A percentile compares a stretch with the other conserved stretches of the same genome.
phyloP scores from a whole-genome alignment of 2,888 invertebrate species.

The Pterobdella sp. region DNA sequence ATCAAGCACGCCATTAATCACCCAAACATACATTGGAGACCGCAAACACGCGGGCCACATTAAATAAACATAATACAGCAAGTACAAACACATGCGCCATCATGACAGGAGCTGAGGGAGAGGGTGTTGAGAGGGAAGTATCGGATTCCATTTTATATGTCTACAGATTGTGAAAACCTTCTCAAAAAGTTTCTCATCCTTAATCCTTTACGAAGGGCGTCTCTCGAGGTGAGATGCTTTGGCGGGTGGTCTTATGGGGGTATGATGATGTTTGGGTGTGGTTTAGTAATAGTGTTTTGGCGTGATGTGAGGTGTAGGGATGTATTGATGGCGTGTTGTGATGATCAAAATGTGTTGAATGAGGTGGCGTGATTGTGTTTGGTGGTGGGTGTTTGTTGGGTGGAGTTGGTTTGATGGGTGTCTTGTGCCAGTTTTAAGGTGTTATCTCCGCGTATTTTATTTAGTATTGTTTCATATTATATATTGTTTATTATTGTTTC shows the following conservation, averaged over 20 bases:
- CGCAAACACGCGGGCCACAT: neutral
- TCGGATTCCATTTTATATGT: slow-evolving; percentile 99
- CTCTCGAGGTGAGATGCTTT: slow-evolving; percentile 22
- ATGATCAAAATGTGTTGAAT: neutral
- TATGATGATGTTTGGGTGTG: neutral
- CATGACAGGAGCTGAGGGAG: slow-evolving; percentile 72
- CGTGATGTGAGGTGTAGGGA: neutral
- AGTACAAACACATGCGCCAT: neutral
- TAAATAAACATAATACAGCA: neutral
- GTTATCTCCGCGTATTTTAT: too few species aligned
- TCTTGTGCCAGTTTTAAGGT: too few species aligned
- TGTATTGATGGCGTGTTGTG: neutral
- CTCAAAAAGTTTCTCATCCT: slow-evolving; percentile 98
- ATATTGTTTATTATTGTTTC: too few species aligned
- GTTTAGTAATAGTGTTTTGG: neutral
- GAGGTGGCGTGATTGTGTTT: neutral
- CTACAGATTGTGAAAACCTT: slow-evolving; percentile 98
- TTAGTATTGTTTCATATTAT: too few species aligned
- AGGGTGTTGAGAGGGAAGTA: slow-evolving; percentile 96
- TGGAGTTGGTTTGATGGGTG: too few species aligned
- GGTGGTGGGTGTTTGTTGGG: neutral
- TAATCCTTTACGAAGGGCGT: slow-evolving; percentile 66
- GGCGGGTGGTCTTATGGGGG: neutral
- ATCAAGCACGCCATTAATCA: neutral
- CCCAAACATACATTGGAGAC: neutral